These are phyloP conservation scores for Asteroscopus sphinx DNA, from an alignment of 2,888 invertebrate species.

Conservation along the genomic window DNA sequence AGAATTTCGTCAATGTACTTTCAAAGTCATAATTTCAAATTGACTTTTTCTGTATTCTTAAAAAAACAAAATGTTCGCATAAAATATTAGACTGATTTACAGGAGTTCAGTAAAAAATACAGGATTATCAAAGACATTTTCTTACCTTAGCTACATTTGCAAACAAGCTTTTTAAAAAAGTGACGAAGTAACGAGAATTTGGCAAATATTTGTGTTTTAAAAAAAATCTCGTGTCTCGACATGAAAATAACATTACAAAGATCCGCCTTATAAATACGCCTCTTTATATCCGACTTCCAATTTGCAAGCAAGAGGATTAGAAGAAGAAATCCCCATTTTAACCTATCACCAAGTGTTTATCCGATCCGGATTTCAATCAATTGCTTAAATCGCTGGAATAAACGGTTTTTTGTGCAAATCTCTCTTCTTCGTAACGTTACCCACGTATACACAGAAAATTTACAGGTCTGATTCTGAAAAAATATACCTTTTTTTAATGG, in stretches of 20 bases:
- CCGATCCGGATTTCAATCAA: conserved; percentile 71
- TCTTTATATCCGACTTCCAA: conserved; percentile 54
- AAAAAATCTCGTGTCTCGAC: conserved; percentile 26
- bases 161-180: conserved; percentile 36
- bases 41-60: conserved; percentile 4
- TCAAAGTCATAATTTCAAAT: neutral
- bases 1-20: no score
- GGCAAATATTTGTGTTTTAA: conserved; percentile 48
- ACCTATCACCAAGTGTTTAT: conserved; percentile 60
- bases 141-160: conserved; percentile 23
- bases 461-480: no score
- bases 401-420: conserved; percentile 60
- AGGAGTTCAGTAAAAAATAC: conserved; percentile 12
- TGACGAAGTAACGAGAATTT: conserved; percentile 31
- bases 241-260: conserved; percentile 43
- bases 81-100: neutral
- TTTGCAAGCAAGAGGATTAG: conserved; percentile 60
- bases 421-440: conserved; percentile 25
- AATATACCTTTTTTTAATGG: no score
- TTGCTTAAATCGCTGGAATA: conserved; percentile 70
- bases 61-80: neutral
- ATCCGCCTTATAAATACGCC: conserved; percentile 42
- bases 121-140: conserved; percentile 31
- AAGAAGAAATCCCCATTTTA: conserved; percentile 61
- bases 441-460: conserved; percentile 13